Evolutionary conservation across 2,113 vertebrate species (phyloP), one percentile per base, ranked within the genome.

Genomic region (Oreochromis aureus): DNA sequence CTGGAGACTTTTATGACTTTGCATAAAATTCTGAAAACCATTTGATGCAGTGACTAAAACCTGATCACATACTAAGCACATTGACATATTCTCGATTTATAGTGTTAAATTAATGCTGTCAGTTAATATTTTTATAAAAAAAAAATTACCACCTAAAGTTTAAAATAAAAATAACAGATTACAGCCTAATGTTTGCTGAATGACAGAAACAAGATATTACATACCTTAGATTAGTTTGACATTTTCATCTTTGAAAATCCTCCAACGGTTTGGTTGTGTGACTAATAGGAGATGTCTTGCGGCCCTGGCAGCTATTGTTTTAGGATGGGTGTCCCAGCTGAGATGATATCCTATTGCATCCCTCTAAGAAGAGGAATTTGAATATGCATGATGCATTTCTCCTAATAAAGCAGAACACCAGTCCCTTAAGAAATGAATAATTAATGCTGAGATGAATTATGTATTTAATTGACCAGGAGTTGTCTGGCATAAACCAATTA

Each of bases 381-480:
- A 95, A 94, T 94, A 94, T 94, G 91, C 91, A 95, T 93, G 89
- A 93, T 87, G 79, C 71, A 87, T 86, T 87, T 93, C 81, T 87
- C 48, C 85, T 87, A 90, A 93, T 93, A 95, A 95, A 94, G 90
- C 93, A 88, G 82, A 92, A 86, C 87, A 85, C 86, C 73, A 85
- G 84, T 95, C 94, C 93, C 92, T 89, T 82, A 93, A 90, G 94
- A 88, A 87, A 93, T 96, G 89, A 96, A 96, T 96, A 95, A 95
- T 95, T 94, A 94, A 95, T 89, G 90, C 81, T 51, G 73, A 83
- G 84, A 93, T 95, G 86, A 96, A 96, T 96, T 95, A 96, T 96
- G 92, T 94, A 96, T 95, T 95, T 95, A 85, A 95, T 94, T 95
- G 94, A 96, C 92, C 92, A 91, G 81, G 92, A 95, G 88, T 93